Base-by-base conservation (phyloP, 2,888 invertebrate genomes). In the Stegophylla sp. region DNA sequence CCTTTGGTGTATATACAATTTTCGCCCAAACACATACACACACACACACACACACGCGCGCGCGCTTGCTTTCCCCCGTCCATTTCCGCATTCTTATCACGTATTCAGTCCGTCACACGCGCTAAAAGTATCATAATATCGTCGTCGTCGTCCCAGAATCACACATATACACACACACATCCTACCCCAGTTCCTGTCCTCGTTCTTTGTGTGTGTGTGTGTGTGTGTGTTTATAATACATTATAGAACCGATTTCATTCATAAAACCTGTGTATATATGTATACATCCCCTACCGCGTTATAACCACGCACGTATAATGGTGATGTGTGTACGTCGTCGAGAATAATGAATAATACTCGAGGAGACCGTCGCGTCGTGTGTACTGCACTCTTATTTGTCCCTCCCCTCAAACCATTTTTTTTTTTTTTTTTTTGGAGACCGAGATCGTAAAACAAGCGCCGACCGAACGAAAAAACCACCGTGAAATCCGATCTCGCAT, bases 71-170 rank as follows among this genome's bases (percentile, higher is more conserved):
- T 53, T 41, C 0, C 64, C 17, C 41, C 23, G 28, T 34, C 34
- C 34, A 34, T 34, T 34, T 34, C 3, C 7, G 34, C 17, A 76
- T 76, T 56, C 76, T 76, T 67, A 76, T 76, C 76, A 76, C 76
- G 76, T 76, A 67, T 45, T 67, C 45, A 28, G 76, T 59, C 67
- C 66, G 76, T 76, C 77, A 67, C 45, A 76, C 48, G 67, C 77
- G 77, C 56, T 77, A 67, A 77, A 77, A 77, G 77, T 77, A 77
- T 59, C 66, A 67, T 67, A 45, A 77, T 45, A 67, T 45, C 67
- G 67, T 28, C 45, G 23, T 48, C 48, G 56, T 15, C 56, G 20
- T 64, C 17, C 23, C 17, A 15, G 64, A 43, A 43, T 43, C 56
- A 56, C 26, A 45, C 15, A n/a, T 43, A 3, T 28, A 12, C 5